Conservation (phyloP, 2,888 invertebrate genomes). For the Drosophila demipolita region DNA sequence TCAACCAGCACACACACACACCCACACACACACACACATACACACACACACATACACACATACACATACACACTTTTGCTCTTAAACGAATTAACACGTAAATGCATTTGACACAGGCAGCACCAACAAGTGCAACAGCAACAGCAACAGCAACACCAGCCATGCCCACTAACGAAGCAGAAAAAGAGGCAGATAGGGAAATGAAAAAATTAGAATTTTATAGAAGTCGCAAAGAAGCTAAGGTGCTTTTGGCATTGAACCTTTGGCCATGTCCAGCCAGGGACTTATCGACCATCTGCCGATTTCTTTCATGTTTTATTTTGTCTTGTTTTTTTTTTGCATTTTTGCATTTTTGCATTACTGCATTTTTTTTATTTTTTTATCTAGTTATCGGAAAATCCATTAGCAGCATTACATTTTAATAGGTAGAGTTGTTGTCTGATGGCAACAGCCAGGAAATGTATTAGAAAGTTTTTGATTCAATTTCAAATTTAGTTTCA, state of each 20-base stretch:
- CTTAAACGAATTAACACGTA: conserved; percentile 74
- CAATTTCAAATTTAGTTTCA: background rate
- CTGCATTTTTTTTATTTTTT: background rate
- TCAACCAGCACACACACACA: conserved; percentile 10
- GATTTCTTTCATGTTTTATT: background rate
- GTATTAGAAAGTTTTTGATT: background rate
- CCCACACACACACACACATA: background rate
- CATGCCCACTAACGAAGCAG: conserved; percentile 13
- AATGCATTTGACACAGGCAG: conserved; percentile 67
- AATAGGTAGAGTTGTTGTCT: background rate
- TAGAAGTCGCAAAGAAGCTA: conserved; percentile 4
- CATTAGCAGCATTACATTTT: background rate
- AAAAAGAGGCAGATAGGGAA: background rate
- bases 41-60: background rate
- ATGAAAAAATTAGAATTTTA: conserved; percentile 2
- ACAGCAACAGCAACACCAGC: conserved; percentile 11
- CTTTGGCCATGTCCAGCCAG: background rate
- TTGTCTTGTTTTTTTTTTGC: too few species aligned
- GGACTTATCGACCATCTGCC: background rate
- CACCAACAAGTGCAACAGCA: conserved; percentile 27
- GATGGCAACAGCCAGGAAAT: background rate
- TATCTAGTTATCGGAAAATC: background rate
- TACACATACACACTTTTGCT: conserved; percentile 27
- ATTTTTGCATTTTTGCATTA: too few species aligned
- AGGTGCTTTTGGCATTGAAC: conserved; percentile 16